Base-by-base conservation (phyloP, 2,113 vertebrate species). In the Platycercus adscitus region DNA sequence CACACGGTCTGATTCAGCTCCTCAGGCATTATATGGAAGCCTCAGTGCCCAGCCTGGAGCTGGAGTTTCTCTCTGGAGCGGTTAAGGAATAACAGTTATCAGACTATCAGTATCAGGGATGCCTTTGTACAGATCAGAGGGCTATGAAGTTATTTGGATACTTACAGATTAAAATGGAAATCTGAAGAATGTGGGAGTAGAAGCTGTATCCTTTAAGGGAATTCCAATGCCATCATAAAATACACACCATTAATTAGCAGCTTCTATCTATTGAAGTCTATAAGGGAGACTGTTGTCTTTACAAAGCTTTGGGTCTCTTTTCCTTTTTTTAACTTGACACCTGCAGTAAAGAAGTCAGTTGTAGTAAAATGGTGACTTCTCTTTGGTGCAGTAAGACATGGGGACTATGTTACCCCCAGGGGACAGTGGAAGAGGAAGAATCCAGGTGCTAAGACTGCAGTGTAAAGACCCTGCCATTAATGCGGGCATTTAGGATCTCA, bases 21-120 rank as follows among this genome's bases (percentile, higher is more conserved):
- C 64, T 58, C 4, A 1, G 29, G 8, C 1, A 0, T 24, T 58
- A 35, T 4, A 2, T 24, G 29, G 29, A 13, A 47, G 9, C 17
- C 17, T 26, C 35, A 16, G 31, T 61, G 31, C 26, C 24, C 46
- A 4, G 6, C 37, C 16, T 41, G 33, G 39, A 70, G 44, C 39
- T 81, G 69, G n/a, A 46, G 37, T 41, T 88, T 81, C 17, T 19
- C 20, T 37, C 55, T 44, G 44, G 39, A 56, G 17, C 17, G 15
- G 9, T 23, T 55, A 20, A 13, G 19, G 17, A 37, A 13, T 33
- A 55, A n/a, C 8, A 64, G 33, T 25, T 3, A 6, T 26, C 78
- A 64, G 28, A 17, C 26, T 19, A 3, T 39, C 39, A 44, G 46
- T 28, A 9, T 11, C 2, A 1, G 52, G 19, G 12, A 35, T 49